A percentile compares a stretch with the other conserved stretches of the same genome.
phyloP scores from a whole-genome alignment of 2,797 vertebrate species.

The Gobionotothen gibberifrons region DNA sequence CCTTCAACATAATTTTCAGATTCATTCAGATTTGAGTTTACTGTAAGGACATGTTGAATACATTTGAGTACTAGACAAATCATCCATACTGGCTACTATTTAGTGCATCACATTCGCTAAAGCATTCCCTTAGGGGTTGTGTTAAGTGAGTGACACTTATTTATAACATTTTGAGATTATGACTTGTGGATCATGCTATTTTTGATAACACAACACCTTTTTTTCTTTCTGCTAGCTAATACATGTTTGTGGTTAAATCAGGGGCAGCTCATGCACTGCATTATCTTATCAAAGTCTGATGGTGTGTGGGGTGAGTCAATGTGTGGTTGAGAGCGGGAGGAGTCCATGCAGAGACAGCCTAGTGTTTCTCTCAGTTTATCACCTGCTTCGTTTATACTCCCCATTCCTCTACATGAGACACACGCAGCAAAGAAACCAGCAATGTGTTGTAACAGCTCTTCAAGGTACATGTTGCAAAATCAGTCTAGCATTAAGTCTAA shows the following conservation, averaged over 20 bases:
- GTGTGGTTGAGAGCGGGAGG: conserved; percentile 36
- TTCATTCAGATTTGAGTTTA: conserved; percentile 3
- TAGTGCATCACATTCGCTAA: conserved; percentile 14
- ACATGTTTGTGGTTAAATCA: conserved; percentile 12
- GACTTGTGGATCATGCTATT: not conserved
- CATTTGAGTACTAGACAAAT: conserved; percentile 39
- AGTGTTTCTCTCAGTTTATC: conserved; percentile 32
- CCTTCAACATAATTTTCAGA: not conserved
- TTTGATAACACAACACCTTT: not conserved
- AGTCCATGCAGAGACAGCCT: conserved; percentile 18
- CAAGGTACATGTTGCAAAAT: conserved; percentile 8
- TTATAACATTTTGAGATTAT: not conserved
- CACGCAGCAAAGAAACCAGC: conserved; percentile 16
- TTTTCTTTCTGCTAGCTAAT: not conserved
- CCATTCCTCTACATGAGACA: conserved; percentile 24
- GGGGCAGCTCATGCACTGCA: conserved; percentile 12
- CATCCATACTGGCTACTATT: conserved; percentile 24
- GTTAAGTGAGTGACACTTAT: not conserved
- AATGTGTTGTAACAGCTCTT: conserved; percentile 18
- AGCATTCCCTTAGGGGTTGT: not conserved
- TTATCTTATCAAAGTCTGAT: conserved; percentile 62
- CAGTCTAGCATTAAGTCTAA: not conserved
- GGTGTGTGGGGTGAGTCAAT: conserved; percentile 49
- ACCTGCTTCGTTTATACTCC: conserved; percentile 39
- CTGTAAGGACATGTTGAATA: not conserved